These are phyloP conservation scores for Eilema caniola DNA, from an alignment of 2,888 invertebrate species.

Conservation along the genomic window DNA sequence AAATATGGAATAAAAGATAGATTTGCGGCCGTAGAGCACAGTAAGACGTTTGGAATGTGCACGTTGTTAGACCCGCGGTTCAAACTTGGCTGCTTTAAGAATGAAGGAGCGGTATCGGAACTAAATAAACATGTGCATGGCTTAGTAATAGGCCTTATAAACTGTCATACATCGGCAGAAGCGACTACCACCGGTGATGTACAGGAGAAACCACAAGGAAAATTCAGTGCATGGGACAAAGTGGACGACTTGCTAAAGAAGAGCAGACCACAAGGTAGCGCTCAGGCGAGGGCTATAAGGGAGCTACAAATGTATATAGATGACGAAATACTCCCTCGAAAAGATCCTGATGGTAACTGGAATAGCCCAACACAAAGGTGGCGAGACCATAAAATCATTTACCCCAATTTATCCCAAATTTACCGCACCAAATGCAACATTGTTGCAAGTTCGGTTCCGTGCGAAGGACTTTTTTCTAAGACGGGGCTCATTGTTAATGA, in stretches of 20 bases:
- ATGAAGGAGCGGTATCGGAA: slow-evolving; percentile 23
- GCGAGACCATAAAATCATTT: slow-evolving; percentile 22
- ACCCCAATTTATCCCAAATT: slow-evolving; percentile 21
- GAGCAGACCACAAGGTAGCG: slow-evolving; percentile 28
- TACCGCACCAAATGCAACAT: slow-evolving; percentile 27
- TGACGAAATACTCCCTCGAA: slow-evolving; percentile 21
- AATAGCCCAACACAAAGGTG: slow-evolving; percentile 32
- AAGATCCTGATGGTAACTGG: slow-evolving; percentile 19
- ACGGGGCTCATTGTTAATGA: slow-evolving; percentile 18
- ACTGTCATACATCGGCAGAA: slow-evolving; percentile 16
- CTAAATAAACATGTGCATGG: slow-evolving; percentile 22
- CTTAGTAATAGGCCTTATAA: slow-evolving; percentile 24
- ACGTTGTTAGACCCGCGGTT: slow-evolving; percentile 31
- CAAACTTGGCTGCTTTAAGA: slow-evolving; percentile 24
- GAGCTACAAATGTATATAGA: slow-evolving; percentile 20
- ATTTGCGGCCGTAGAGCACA: slow-evolving; percentile 12
- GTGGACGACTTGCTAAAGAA: slow-evolving; percentile 27
- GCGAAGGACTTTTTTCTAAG: slow-evolving; percentile 18
- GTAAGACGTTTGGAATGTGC: slow-evolving; percentile 24
- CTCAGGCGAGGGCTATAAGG: slow-evolving; percentile 30
- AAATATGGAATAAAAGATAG: slow-evolving; percentile 20
- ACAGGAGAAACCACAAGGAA: slow-evolving; percentile 1
- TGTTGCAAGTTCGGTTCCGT: slow-evolving; percentile 32
- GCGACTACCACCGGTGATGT: slow-evolving; percentile 5
- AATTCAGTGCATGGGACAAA: slow-evolving; percentile 28